A percentile compares a stretch with the other conserved stretches of the same genome.
Evolutionary conservation across 2,797 vertebrate species (phyloP).

Genomic region (Heteromormyrus szaboi): DNA sequence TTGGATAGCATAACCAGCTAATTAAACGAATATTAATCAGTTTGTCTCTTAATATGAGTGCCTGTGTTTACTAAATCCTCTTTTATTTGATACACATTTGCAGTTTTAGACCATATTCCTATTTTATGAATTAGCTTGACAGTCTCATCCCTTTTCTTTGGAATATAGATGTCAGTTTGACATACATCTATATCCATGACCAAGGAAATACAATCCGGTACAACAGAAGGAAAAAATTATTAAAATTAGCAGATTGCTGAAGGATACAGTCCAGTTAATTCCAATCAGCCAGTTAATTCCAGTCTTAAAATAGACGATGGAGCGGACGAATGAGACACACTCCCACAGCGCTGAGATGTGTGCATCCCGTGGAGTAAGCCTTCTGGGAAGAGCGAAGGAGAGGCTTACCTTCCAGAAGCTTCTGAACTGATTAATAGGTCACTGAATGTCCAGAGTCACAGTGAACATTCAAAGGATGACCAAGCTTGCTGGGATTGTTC

Average conservation of each 20-base stretch:
- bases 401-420: background rate
- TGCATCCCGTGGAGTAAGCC: background rate
- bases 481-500: background rate
- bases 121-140: background rate
- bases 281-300: background rate
- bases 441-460: background rate
- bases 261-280: background rate
- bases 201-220: background rate
- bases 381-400: background rate
- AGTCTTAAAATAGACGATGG: background rate
- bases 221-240: background rate
- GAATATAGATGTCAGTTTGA: background rate
- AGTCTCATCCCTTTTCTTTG: background rate
- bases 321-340: background rate
- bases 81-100: background rate
- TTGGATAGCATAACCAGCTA: background rate
- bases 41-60: background rate
- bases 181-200: background rate
- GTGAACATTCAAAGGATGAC: background rate
- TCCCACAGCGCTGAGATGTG: background rate
- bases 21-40: background rate
- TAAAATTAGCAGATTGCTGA: background rate
- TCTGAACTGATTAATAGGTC: background rate
- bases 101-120: background rate
- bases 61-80: background rate